phyloP scores from a whole-genome alignment of 2,113 vertebrate species.

The Etheostoma spectabile region DNA sequence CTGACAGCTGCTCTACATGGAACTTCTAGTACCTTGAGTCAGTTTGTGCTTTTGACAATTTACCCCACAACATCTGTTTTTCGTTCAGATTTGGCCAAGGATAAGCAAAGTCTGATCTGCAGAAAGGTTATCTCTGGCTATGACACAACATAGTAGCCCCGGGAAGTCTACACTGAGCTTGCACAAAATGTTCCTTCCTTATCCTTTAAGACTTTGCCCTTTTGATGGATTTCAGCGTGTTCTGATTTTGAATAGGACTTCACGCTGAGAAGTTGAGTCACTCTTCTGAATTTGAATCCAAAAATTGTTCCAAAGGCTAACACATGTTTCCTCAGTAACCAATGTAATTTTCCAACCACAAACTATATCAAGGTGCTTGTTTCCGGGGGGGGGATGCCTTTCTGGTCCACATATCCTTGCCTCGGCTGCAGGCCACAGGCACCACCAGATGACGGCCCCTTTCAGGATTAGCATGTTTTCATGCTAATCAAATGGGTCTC shows the following conservation, averaged over 20 bases:
- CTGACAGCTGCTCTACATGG: neutral
- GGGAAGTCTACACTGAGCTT: neutral
- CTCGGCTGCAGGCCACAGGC: no score
- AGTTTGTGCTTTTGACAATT: neutral
- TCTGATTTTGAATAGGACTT: neutral
- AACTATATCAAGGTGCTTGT: no score
- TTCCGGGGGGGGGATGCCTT: no score
- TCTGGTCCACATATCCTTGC: no score
- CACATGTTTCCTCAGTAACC: neutral
- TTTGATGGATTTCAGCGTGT: neutral
- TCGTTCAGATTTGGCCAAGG: neutral
- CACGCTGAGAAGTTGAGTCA: neutral
- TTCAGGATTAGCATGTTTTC: no score
- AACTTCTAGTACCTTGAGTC: neutral
- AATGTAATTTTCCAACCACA: neutral
- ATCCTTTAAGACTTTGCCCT: neutral
- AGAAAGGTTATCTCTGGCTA: neutral
- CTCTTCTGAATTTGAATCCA: neutral
- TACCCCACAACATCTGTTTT: neutral
- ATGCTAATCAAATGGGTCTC: no score
- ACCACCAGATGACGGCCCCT: no score
- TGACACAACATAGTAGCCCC: neutral
- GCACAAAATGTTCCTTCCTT: neutral
- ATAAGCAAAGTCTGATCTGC: neutral
- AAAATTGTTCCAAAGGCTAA: neutral